Percentiles rank a stretch among this genome's conserved stretches.
Conservation (phyloP, 2,113 vertebrate genomes). For the human region DNA sequence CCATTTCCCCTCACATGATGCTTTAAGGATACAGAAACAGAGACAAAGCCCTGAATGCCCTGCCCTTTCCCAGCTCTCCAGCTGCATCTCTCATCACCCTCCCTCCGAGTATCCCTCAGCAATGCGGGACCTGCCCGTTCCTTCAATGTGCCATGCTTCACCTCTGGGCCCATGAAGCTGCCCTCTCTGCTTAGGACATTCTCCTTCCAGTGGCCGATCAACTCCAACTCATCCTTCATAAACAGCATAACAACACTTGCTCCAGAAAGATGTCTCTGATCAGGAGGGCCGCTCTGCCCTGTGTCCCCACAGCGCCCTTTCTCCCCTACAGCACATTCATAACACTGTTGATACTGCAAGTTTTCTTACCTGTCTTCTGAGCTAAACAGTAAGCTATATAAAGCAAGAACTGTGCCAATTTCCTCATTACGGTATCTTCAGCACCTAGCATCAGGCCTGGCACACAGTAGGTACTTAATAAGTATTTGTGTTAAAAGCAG, state of each 20-base stretch:
- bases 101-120: neutral
- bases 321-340: neutral
- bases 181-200: neutral
- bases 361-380: neutral
- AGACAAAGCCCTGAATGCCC: neutral
- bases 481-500: slow-evolving; percentile 24
- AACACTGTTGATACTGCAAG: too few relatives aligned
- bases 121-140: neutral
- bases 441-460: neutral
- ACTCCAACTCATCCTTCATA: neutral
- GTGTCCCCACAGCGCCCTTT: neutral
- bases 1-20: neutral
- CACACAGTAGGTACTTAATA: neutral
- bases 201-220: neutral
- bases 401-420: neutral
- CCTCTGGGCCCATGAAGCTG: neutral
- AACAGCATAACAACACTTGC: neutral
- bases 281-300: neutral
- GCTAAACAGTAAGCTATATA: neutral
- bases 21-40: slow-evolving; percentile 23
- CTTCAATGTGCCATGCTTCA: neutral
- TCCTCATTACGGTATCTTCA: neutral
- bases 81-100: neutral
- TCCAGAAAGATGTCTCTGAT: neutral
- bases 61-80: neutral